Evolutionary conservation across 2,113 vertebrate genomes (phyloP).

Genomic region (Heloderma charlesbogerti): DNA sequence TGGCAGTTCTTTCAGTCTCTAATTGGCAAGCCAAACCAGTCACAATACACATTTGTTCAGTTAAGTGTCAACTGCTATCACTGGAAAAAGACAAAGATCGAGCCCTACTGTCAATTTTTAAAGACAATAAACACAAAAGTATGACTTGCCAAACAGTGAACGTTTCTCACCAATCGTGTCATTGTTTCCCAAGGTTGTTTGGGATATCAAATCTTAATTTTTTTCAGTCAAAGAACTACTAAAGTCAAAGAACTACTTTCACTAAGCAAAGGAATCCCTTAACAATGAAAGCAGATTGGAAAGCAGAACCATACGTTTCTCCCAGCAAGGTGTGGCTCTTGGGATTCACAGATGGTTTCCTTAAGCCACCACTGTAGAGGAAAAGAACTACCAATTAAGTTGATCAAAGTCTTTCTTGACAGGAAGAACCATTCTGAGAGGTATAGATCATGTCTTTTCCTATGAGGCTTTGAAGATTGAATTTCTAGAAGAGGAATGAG

Average conservation of each 20-base stretch:
- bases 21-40: not conserved
- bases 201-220: not conserved
- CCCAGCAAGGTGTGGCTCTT: not conserved
- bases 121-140: not conserved
- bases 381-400: not conserved
- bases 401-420: constrained; percentile 14
- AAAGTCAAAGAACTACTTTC: too few relatives aligned
- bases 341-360: not conserved
- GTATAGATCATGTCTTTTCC: not conserved
- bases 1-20: not conserved
- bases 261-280: not conserved
- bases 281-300: not conserved
- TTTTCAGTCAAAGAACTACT: too few relatives aligned
- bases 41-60: not conserved
- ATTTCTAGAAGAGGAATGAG: not conserved
- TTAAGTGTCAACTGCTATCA: not conserved
- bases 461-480: not conserved
- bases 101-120: not conserved
- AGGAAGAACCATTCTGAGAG: not conserved
- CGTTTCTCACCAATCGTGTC: not conserved
- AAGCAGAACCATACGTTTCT: not conserved
- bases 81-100: not conserved
- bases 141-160: not conserved
- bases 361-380: not conserved
- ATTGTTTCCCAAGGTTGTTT: not conserved